Evolutionary conservation across 2,888 invertebrate species (phyloP), one percentile per base, ranked within the genome.

Genomic region (Harmothoe impar): DNA sequence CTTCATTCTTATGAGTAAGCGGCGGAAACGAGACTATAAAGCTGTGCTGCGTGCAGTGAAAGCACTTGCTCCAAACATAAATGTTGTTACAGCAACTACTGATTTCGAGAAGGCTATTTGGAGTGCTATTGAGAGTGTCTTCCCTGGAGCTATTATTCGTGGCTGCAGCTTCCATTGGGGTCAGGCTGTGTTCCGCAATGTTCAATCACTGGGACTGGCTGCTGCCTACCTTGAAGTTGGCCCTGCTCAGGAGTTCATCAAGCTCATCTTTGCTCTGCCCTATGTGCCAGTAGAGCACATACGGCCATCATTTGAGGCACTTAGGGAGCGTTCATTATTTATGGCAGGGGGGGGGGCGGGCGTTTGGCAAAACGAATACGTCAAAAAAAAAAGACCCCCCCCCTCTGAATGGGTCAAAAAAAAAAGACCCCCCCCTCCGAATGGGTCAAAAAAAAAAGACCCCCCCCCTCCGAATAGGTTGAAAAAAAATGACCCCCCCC

Each of bases 151-250:
- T 3, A 62, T 7, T 1, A 62, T 62, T 15, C 62, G 15, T 62
- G 62, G 62, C 7, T 62, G 62, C 20, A 62, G 20, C 62, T 62
- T 62, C 62, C 62, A 62, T n/a, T 62, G 62, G 62, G 62, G 62
- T 3, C 62, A 62, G 62, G 62, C 62, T 1, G 3, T 62, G 23
- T 62, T 3, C 7, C 62, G 62, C n/a, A 62, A 62, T 1, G 20
- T 20, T 12, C 62, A 62, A 62, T 3, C 3, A 5, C 62, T 62
- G 20, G 62, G 62, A n/a, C n/a, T 62, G 62, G 20, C 62, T 5
- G 1, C 62, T 12, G 62, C n/a, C 62, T 62, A 62, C 62, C 7
- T 62, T 5, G 20, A 20, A 5, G 7, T 5, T 62, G 62, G 62
- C 12, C 62, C 62, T 7, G 62, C 20, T 1, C 62, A n/a, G 3